Conservation (phyloP, 2,888 invertebrate genomes). For the Drosophila nr. medialis region DNA sequence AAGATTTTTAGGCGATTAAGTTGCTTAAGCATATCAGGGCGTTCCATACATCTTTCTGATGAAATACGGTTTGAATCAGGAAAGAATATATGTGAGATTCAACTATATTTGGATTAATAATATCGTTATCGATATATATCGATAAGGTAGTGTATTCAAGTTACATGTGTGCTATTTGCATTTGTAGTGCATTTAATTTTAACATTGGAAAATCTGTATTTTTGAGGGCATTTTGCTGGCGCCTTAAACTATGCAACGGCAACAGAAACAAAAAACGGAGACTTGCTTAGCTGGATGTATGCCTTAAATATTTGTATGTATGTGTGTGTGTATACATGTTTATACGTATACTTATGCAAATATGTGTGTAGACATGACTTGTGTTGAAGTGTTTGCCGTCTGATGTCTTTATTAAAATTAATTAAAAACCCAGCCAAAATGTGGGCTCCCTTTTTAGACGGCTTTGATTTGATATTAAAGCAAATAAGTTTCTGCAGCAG, state of each 20-base stretch:
- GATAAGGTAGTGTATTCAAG: no score
- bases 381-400: constrained; percentile 31
- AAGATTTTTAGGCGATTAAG: not conserved
- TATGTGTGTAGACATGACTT: constrained; percentile 3
- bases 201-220: not conserved
- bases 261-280: constrained; percentile 15
- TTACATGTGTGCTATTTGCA: not conserved
- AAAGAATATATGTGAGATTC: not conserved
- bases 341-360: not conserved
- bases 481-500: constrained; percentile 44
- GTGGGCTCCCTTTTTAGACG: constrained; percentile 12
- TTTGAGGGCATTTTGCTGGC: not conserved
- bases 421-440: constrained; percentile 35
- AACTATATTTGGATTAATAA: no score
- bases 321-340: not conserved
- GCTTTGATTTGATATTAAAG: constrained; percentile 76
- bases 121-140: no score
- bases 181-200: constrained; percentile 24
- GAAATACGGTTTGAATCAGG: not conserved
- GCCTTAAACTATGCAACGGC: constrained; percentile 64
- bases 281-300: not conserved
- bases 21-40: not conserved
- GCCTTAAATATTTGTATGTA: not conserved
- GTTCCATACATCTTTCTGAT: not conserved
- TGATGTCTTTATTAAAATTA: constrained; percentile 49